Conservation (phyloP, 2,113 vertebrate species). For the Coturnix japonica region DNA sequence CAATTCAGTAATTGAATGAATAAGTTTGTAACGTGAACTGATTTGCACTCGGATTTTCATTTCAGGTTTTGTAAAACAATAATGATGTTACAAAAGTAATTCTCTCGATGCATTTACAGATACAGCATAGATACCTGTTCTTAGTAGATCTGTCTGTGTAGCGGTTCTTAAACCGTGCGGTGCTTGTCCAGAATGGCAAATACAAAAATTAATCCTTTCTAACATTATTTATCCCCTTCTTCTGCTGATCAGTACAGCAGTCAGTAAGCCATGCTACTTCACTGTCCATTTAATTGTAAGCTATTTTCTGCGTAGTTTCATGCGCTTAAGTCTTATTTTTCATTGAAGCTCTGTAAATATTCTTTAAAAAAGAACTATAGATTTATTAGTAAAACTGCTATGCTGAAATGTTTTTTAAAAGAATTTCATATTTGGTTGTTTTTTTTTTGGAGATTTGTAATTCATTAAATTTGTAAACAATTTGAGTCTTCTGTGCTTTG, state of each 20-base stretch:
- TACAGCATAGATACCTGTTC: rapidly evolving
- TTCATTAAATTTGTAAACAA: slow-evolving; percentile 42
- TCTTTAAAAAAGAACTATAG: neutral
- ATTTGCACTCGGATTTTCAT: neutral
- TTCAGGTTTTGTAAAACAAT: neutral
- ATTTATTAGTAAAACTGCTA: neutral
- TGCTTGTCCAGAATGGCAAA: slow-evolving; percentile 1
- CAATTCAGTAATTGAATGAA: neutral
- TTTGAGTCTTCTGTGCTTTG: neutral
- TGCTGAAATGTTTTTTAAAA: neutral
- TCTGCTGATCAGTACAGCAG: neutral
- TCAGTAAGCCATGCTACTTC: neutral
- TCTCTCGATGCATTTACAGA: neutral
- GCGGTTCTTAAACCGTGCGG: neutral
- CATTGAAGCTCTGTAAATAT: slow-evolving; percentile 44
- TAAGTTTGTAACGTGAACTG: neutral
- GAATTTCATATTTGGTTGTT: neutral
- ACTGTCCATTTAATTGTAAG: neutral
- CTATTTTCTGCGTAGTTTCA: neutral
- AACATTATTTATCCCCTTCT: neutral
- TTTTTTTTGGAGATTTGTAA: neutral
- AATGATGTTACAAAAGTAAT: neutral
- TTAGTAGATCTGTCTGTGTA: neutral
- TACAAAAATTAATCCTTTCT: neutral
- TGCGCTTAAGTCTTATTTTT: neutral